Evolutionary conservation across 1,140 invertebrate genomes (phyloP), one percentile per base, ranked within the genome.

Genomic region (Bombus sylvicola): DNA sequence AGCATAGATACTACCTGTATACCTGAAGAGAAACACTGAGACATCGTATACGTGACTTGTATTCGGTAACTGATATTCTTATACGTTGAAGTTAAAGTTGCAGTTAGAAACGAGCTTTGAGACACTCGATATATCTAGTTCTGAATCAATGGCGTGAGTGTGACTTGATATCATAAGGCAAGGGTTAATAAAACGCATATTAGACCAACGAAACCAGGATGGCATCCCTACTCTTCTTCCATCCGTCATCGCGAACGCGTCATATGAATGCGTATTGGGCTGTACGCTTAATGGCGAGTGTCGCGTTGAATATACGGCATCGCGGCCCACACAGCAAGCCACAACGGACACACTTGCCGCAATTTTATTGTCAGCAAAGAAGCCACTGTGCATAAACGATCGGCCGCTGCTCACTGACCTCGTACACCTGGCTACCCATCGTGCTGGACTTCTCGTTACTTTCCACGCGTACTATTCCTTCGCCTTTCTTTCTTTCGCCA

Each of bases 341-440:
- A 75, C 73, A 78, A n/a, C 88, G 88, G 90, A 91, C 91, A 92
- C 91, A 90, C 92, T 91, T 90, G 89, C 87, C 90, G 91, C 90
- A 91, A 92, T 94, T 95, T 94, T 95, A 94, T 93, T 90, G 92
- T 90, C 91, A 90, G 87, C 83, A 92, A 93, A 93, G 91, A 91
- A 92, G 91, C 90, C 89, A 92, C 91, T 87, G 93, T 92, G 93
- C 93, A 94, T 94, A 93, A 93, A 88, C 87, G 92, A 94, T 94
- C 89, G 93, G 92, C 71, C 89, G 86, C 82, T 85, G 79, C 85
- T 69, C 87, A 86, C 85, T 92, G 92, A 90, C 91, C 91, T 93
- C 92, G 92, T 92, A 91, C 92, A 94, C 93, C 92, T 92, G 91
- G 86, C 83, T 83, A 91, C 84, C 91, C 66, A 78, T 57, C 71